A percentile compares a stretch with the other conserved stretches of the same genome.
These are phyloP conservation scores for Maconellicoccus hirsutus DNA, from an alignment of 1,140 invertebrate genomes.

Conservation along the genomic window DNA sequence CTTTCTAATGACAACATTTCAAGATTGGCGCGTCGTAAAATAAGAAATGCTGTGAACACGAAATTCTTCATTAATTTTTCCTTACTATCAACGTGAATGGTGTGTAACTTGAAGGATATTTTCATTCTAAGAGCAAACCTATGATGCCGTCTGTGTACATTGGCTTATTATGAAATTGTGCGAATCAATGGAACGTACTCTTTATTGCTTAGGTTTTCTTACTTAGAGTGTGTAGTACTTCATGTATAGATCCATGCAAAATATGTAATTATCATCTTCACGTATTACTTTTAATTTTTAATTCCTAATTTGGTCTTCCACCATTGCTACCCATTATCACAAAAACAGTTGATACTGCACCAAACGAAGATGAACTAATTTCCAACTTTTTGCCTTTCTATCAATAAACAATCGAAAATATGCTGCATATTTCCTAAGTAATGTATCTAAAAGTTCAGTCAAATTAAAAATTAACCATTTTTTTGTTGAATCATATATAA, in stretches of 20 bases:
- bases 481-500: not conserved
- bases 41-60: too few species aligned
- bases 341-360: not conserved
- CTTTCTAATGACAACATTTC: slow-evolving; percentile 21
- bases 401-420: too few species aligned
- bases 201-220: not conserved
- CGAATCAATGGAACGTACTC: slow-evolving; percentile 6
- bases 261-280: slow-evolving; percentile 6
- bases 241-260: slow-evolving; percentile 22
- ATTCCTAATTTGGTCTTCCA: not conserved
- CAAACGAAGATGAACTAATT: too few species aligned
- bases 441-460: too few species aligned
- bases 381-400: too few species aligned
- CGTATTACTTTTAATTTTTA: not conserved
- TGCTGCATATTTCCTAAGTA: too few species aligned
- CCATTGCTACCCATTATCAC: not conserved
- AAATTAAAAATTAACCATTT: too few species aligned
- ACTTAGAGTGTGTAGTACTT: slow-evolving; percentile 12
- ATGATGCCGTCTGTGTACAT: not conserved
- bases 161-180: not conserved
- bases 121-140: not conserved
- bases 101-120: not conserved
- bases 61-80: not conserved
- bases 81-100: not conserved
- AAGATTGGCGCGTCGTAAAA: slow-evolving; percentile 17